A percentile compares a stretch with the other conserved stretches of the same genome.
phyloP scores from a whole-genome alignment of 2,113 vertebrate genomes.

The Brachyistius frenatus region DNA sequence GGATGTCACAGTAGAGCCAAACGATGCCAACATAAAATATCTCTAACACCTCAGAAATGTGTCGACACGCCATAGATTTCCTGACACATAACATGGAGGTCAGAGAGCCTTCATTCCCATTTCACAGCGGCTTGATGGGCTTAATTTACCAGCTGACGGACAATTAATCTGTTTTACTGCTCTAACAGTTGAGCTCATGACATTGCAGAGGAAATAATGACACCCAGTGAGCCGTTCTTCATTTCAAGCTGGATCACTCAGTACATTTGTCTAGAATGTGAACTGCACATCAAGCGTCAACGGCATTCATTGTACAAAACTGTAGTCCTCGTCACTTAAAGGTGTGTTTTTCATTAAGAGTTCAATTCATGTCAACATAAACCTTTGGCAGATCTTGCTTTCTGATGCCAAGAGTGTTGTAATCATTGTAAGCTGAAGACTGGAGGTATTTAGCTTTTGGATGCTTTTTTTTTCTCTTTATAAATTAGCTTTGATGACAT shows the following conservation, averaged over 20 bases:
- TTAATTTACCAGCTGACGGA: constrained; percentile 32
- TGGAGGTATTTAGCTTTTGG: background rate
- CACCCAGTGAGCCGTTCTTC: constrained; percentile 24
- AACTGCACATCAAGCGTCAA: background rate
- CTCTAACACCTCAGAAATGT: constrained; percentile 12
- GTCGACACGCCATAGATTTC: background rate
- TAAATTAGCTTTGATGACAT: background rate
- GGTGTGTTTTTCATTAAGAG: too few species aligned
- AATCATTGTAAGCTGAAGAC: background rate
- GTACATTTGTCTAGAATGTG: constrained; percentile 1
- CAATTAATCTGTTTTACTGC: constrained; percentile 44
- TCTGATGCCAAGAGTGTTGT: background rate
- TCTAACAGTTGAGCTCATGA: constrained; percentile 37
- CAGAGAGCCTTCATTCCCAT: background rate
- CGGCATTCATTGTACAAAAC: too few species aligned
- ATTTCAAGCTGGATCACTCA: constrained; percentile 6
- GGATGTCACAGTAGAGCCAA: constrained; percentile 1
- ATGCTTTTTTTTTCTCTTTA: background rate
- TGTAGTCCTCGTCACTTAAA: too few species aligned
- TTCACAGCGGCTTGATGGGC: constrained; percentile 17
- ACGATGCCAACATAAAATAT: constrained; percentile 18
- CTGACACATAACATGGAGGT: constrained; percentile 25
- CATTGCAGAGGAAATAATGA: constrained; percentile 35
- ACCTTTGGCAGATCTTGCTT: background rate
- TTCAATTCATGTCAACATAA: too few species aligned